A percentile compares a stretch with the other conserved stretches of the same genome.
Evolutionary conservation across 92 coral and sea anemone species (phyloP).

Genomic region (Phenganax stokvisi): DNA sequence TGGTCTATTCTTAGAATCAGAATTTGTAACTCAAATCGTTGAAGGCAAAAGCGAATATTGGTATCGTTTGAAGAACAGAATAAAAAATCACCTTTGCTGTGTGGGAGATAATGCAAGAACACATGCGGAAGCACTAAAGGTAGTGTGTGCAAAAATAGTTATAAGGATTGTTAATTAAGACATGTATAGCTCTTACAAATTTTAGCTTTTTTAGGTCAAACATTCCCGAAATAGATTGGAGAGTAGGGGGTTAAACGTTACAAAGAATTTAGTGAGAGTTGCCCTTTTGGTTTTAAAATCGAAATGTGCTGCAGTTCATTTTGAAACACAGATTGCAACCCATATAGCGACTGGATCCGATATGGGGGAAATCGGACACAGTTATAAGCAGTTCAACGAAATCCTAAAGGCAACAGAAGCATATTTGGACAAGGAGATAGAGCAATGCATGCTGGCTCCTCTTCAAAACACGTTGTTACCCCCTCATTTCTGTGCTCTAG

Average conservation of each 20-base stretch:
- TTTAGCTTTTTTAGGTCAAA: slow-evolving; percentile 7
- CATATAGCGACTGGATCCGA: slow-evolving; percentile 30
- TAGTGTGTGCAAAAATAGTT: background rate
- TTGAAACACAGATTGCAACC: slow-evolving; percentile 30
- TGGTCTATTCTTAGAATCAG: slow-evolving; percentile 25
- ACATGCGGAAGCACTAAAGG: slow-evolving; percentile 24
- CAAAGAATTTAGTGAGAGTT: slow-evolving; percentile 28
- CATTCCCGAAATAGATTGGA: slow-evolving; percentile 9
- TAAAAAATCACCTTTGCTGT: slow-evolving; percentile 6
- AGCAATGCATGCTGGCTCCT: slow-evolving; percentile 6
- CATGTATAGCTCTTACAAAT: background rate
- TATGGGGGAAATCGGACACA: slow-evolving; percentile 31
- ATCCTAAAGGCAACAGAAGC: slow-evolving; percentile 20
- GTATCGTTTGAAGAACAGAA: slow-evolving; percentile 11
- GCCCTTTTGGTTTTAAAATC: slow-evolving; percentile 24
- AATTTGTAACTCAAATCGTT: slow-evolving; percentile 4
- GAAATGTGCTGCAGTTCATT: slow-evolving; percentile 29
- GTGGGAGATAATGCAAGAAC: slow-evolving; percentile 32
- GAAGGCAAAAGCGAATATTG: slow-evolving; percentile 12
- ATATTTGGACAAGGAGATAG: slow-evolving; percentile 23
- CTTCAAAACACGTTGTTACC: slow-evolving; percentile 17
- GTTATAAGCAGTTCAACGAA: slow-evolving; percentile 22
- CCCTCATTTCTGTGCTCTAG: slow-evolving; percentile 26
- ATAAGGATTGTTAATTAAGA: background rate
- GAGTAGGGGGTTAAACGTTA: slow-evolving; percentile 13